A percentile compares a stretch with the other conserved stretches of the same genome.
phyloP scores from a whole-genome alignment of 2,797 vertebrate genomes.

The Myotis myotis region DNA sequence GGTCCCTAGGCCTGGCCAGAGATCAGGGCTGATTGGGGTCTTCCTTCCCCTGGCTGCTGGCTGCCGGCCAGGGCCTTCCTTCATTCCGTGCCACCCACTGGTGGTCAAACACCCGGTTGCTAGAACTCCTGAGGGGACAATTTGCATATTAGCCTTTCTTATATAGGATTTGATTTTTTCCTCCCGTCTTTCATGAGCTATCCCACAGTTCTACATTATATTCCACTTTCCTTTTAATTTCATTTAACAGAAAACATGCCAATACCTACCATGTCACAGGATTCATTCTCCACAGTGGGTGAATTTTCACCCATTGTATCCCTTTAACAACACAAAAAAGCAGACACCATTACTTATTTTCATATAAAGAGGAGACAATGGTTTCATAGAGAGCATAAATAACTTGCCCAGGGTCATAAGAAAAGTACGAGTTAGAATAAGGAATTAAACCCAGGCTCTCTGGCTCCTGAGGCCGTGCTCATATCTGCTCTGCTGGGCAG shows the following conservation, averaged over 20 bases:
- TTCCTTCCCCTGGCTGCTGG: too few relatives aligned
- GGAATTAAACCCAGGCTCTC: background rate
- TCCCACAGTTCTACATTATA: fast-evolving
- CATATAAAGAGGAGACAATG: background rate
- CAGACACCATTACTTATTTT: background rate
- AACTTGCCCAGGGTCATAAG: background rate
- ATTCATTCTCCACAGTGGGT: background rate
- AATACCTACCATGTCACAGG: background rate
- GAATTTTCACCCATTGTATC: background rate
- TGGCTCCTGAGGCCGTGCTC: background rate
- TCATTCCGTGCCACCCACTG: too few relatives aligned
- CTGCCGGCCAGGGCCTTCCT: too few relatives aligned
- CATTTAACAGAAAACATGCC: background rate
- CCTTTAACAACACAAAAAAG: background rate
- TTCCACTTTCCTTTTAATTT: background rate
- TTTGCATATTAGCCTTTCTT: too few relatives aligned
- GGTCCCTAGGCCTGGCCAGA: too few relatives aligned
- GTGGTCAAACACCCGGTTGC: too few relatives aligned
- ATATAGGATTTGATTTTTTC: background rate
- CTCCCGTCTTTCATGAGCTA: background rate
- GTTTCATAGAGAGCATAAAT: background rate
- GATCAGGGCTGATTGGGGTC: too few relatives aligned
- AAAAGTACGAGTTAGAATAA: background rate
- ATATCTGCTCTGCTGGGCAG: background rate
- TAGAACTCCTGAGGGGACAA: too few relatives aligned